Evolutionary conservation across 2,113 vertebrate species (phyloP), one percentile per base, ranked within the genome.

Genomic region (Oxyruncus cristatus): DNA sequence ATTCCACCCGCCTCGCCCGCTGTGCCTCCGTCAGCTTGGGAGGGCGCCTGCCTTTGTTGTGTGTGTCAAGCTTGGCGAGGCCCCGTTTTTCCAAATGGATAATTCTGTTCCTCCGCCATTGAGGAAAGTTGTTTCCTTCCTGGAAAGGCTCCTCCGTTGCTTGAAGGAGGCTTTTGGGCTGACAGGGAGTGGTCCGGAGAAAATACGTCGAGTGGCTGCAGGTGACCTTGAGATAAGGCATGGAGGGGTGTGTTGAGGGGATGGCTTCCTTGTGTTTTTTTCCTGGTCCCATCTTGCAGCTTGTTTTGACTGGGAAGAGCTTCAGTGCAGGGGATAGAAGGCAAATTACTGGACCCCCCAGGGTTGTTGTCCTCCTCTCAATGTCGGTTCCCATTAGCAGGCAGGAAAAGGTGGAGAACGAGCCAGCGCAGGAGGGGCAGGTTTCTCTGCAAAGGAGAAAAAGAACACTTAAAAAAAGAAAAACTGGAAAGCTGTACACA

Each of bases 21-120:
- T 77, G 91, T 77, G 93, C 56, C 79, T 84, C 79, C 4, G 14
- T 63, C 55, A n/a, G 82, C 77, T 28, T 47, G 58, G 19, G 56
- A 87, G 92, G 89, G 94, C 32, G 59, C 46, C 85, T 75, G 85
- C 76, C 83, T 95, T 96, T 96, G 95, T 85, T 94, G 84, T n/a
- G 9, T 3, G 87, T 77, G 83, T 93, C 94, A 91, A 24, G 66
- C 88, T 83, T 95, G 97, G 93, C 12, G 16, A 95, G 93, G 77
- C 2, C 21, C 83, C 22, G 4, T 79, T 97, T 97, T 97, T 95
- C 92, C 41, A 37, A 96, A 76, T 70, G 96, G 95, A 73, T 90
- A 88, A 96, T 86, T 94, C 92, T 42, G 33, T 88, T 93, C 90
- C 66, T 89, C 65, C 14, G 9, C 73, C 75, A 1, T 93, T 30